Conservation (phyloP, 2,113 vertebrate genomes). For the human region GRCh38 chr11:106016501-106017000, state of each 20-base stretch:
- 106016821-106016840: neutral
- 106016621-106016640: neutral
- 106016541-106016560: neutral
- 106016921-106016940: neutral
- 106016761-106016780: neutral
- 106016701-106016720: neutral
- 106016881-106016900: neutral
- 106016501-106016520: neutral
- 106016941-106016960: neutral
- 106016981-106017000: constrained; percentile 5
- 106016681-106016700: neutral
- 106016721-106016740: neutral
- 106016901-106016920: neutral
- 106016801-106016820: neutral
- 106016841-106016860: neutral
- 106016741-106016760: neutral
- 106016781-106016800: neutral
- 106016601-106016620: neutral
- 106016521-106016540: neutral
- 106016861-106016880: neutral
- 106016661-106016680: neutral
- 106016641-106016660: neutral
- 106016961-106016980: neutral
- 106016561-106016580: neutral
- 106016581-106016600: neutral